phyloP scores from a whole-genome alignment of 2,888 invertebrate genomes.

The Megaustenia siamemsis region DNA sequence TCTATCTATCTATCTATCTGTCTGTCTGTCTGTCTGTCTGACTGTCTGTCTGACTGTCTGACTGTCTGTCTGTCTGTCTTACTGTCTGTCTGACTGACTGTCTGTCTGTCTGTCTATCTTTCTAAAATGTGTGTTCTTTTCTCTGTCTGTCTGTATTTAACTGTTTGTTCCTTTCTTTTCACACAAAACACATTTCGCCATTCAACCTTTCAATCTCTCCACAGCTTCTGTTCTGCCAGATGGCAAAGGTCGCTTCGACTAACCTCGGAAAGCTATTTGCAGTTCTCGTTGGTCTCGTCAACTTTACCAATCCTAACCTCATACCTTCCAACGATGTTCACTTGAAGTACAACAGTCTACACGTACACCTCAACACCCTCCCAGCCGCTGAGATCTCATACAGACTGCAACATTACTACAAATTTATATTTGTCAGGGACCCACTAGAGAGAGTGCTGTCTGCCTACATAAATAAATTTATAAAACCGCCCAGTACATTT shows the following conservation, averaged over 20 bases:
- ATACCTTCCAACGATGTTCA: conserved; percentile 68
- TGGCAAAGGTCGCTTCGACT: conserved; percentile 94
- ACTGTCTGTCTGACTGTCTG: too few relatives aligned
- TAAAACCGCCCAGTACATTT: conserved; percentile 79
- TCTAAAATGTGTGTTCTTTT: too few relatives aligned
- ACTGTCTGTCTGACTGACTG: too few relatives aligned
- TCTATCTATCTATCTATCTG: too few relatives aligned
- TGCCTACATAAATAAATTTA: conserved; percentile 93
- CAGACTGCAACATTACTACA: conserved; percentile 88
- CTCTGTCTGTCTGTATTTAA: too few relatives aligned
- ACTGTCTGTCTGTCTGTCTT: too few relatives aligned
- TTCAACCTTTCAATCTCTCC: neutral
- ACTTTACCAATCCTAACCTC: conserved; percentile 65
- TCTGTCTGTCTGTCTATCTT: too few relatives aligned
- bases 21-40: too few relatives aligned
- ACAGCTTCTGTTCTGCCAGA: conserved; percentile 92
- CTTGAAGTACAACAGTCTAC: conserved; percentile 60
- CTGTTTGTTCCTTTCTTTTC: too few relatives aligned
- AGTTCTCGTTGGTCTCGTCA: conserved; percentile 85
- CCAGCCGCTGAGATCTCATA: conserved; percentile 83
- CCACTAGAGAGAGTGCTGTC: conserved; percentile 94
- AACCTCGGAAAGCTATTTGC: conserved; percentile 95
- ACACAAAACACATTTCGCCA: too few relatives aligned
- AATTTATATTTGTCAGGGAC: conserved; percentile 92
- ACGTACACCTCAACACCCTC: conserved; percentile 64